phyloP scores from a whole-genome alignment of 2,113 vertebrate species.

The Ornithorhynchus anatinus region DNA sequence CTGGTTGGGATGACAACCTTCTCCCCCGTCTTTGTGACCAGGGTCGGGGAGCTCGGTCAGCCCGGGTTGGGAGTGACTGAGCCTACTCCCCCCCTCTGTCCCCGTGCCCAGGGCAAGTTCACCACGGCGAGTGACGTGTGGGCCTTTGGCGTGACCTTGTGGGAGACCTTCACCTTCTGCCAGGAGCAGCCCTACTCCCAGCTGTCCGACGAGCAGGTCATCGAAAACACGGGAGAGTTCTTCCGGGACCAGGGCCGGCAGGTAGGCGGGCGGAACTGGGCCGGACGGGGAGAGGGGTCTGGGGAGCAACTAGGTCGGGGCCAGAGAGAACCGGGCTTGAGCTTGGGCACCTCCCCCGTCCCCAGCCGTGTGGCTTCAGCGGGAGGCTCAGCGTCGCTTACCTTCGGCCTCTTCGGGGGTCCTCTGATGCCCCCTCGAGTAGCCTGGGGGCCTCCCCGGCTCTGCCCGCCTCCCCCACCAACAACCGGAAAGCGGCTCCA shows the following conservation, averaged over 20 bases:
- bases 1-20: too few species aligned
- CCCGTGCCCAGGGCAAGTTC: constrained; percentile 86
- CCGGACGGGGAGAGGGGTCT: rapidly evolving
- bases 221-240: constrained; percentile 97
- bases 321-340: rapidly evolving
- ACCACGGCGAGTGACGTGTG: constrained; percentile 96
- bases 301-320: not conserved
- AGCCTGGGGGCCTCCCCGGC: too few species aligned
- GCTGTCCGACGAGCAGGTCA: constrained; percentile 94
- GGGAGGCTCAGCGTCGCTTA: too few species aligned
- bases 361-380: too few species aligned
- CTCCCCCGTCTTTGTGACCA: too few species aligned
- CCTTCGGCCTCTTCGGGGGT: too few species aligned
- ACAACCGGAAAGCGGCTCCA: too few species aligned
- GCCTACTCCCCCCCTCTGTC: not conserved
- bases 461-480: too few species aligned
- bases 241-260: constrained; percentile 93
- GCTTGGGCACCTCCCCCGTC: too few species aligned
- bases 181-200: constrained; percentile 92
- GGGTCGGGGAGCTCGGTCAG: too few species aligned
- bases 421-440: too few species aligned
- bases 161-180: constrained; percentile 94
- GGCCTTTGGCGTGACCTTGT: constrained; percentile 93
- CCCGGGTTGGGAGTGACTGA: not conserved
- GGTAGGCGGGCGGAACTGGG: constrained; percentile 61